Percentiles rank a stretch among this genome's conserved stretches.
These are phyloP conservation scores for Apteryx mantelli DNA, from an alignment of 2,113 vertebrate genomes.

Conservation along the genomic window DNA sequence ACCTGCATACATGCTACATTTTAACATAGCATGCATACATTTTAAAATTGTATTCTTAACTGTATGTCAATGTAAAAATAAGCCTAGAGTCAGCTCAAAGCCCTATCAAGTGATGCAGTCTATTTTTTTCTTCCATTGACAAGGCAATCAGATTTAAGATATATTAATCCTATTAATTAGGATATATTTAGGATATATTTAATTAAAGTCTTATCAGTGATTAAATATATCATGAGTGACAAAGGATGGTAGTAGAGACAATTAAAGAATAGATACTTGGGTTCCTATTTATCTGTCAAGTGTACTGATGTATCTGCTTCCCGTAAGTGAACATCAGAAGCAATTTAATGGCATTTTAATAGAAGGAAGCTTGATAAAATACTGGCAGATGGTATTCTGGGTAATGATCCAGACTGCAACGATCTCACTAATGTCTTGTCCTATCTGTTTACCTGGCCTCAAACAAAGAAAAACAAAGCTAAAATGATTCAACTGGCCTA, in stretches of 20 bases:
- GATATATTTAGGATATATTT: conserved; percentile 26
- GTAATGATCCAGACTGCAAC: conserved; percentile 65
- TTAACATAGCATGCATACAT: background rate
- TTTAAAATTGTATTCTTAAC: conserved; percentile 3
- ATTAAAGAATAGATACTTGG: conserved; percentile 54
- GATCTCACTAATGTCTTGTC: conserved; percentile 64
- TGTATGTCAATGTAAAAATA: background rate
- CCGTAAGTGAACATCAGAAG: conserved; percentile 60
- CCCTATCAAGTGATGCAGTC: background rate
- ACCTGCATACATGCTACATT: background rate
- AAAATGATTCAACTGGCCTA: conserved; percentile 5
- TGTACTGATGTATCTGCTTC: conserved; percentile 54
- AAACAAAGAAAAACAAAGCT: conserved; percentile 17
- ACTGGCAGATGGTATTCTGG: conserved; percentile 60
- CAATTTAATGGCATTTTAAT: conserved; percentile 70
- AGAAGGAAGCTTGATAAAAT: conserved; percentile 68
- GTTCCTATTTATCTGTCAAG: conserved; percentile 55
- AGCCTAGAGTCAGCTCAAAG: background rate
- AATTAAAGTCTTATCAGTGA: conserved; percentile 52
- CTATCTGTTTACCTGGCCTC: conserved; percentile 65
- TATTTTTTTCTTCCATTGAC: background rate
- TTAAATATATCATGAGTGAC: conserved; percentile 49
- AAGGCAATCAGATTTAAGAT: conserved; percentile 35
- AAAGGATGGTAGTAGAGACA: conserved; percentile 15
- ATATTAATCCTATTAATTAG: background rate